Base-by-base conservation (phyloP, 2,113 vertebrate genomes). In the Neogobius melanostomus region DNA sequence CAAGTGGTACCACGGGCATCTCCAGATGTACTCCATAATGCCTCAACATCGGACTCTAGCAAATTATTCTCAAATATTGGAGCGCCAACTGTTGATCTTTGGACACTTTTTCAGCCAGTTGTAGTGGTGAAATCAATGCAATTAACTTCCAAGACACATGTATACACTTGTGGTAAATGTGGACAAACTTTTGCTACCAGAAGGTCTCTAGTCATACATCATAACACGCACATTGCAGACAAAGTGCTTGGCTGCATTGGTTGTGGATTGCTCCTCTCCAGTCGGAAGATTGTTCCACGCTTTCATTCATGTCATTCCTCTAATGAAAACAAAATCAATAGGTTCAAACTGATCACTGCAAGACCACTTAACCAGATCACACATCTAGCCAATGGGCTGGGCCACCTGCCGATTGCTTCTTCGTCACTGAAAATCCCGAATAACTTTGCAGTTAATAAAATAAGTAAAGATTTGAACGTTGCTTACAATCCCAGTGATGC, bases 31-130 rank as follows among this genome's bases (percentile, higher is more conserved):
- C 50, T 52, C 5, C 16, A 71, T 50, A 83, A 84, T 10, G 44
- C 76, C 15, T 2, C 42, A 11, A 0, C 9, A 47, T 8, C 46
- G 45, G 66, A 69, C 12, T 57, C 77, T 56, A 64, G 72, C 53
- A 78, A 75, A 16, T 7, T 77, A 68, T 82, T 84, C 53, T 61
- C 68, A 21, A 62, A n/a, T 57, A 69, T 80, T 11, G 81, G 81
- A 1, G 79, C 83, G 50, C 86, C 88, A 2, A 90, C 88, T 3
- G 88, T 87, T 15, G 89, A 92, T 72, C 87, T 92, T 11, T 91
- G 88, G 87, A 85, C 77, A 11, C 52, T 88, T 51, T 91, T 89
- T 78, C 91, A 90, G 72, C 91, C 91, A 3, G 85, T 90, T 10
- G 91, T 92, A 45, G 14, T 89, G 36, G 0, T 91, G 11, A 14